Evolutionary conservation across 2,113 vertebrate species (phyloP).

Genomic region (Axis porcinus): DNA sequence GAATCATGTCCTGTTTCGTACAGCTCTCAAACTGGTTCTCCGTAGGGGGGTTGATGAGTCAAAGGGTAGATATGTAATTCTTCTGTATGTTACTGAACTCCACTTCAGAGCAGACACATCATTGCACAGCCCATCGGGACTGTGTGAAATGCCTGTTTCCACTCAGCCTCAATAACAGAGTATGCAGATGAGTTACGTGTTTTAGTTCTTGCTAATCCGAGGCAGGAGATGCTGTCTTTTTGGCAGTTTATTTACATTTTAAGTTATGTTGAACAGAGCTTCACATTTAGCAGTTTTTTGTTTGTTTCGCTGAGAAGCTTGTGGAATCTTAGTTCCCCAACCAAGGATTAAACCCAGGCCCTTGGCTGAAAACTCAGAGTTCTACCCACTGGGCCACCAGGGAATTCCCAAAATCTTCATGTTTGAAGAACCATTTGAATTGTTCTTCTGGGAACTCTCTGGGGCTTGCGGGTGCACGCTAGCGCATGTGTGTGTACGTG

Average conservation of each 20-base stretch:
- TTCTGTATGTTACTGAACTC: background rate
- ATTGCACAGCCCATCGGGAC: background rate
- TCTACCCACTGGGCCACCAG: background rate
- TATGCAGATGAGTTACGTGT: background rate
- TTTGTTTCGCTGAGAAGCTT: background rate
- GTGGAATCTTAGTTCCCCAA: background rate
- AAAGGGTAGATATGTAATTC: background rate
- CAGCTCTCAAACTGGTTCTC: background rate
- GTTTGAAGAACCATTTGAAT: background rate
- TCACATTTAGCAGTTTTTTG: background rate
- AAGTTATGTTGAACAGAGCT: background rate
- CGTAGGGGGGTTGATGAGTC: background rate
- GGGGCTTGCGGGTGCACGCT: background rate
- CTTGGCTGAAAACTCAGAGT: background rate
- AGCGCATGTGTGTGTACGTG: accelerated
- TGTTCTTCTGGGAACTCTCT: background rate
- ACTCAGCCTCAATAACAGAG: background rate
- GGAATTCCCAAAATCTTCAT: background rate
- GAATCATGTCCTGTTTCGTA: background rate
- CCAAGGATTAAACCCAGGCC: background rate
- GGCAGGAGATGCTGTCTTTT: background rate
- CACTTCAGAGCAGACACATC: background rate
- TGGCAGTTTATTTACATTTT: background rate
- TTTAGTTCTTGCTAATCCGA: background rate
- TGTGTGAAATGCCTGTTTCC: background rate